phyloP scores from a whole-genome alignment of 1,140 invertebrate genomes.

The Cydia strobilella region DNA sequence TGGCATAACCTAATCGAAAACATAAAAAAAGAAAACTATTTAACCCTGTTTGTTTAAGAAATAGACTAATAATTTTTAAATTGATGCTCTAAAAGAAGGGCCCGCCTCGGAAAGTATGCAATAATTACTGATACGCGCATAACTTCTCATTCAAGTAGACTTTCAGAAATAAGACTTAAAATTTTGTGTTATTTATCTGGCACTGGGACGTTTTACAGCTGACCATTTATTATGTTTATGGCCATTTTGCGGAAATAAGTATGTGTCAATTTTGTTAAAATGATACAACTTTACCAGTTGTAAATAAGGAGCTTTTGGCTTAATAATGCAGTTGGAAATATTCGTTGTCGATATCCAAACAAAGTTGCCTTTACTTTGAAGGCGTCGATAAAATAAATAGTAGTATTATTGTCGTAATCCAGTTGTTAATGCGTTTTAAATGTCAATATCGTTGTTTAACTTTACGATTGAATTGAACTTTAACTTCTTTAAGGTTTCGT shows the following conservation, averaged over 20 bases:
- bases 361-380: not conserved
- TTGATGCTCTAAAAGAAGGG: too few relatives aligned
- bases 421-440: conserved; percentile 34
- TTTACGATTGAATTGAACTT: conserved; percentile 40
- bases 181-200: not conserved
- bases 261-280: not conserved
- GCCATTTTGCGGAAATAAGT: not conserved
- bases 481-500: conserved; percentile 7
- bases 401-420: not conserved
- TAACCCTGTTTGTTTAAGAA: too few relatives aligned
- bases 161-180: not conserved
- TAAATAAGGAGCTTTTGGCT: not conserved
- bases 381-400: not conserved
- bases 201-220: not conserved
- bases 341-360: not conserved
- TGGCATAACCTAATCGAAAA: too few relatives aligned
- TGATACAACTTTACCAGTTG: not conserved
- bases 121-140: not conserved
- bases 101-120: not conserved
- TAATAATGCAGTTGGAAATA: not conserved
- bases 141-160: not conserved
- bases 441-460: conserved; percentile 38
- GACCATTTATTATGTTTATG: conserved; percentile 1
- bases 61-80: too few relatives aligned
- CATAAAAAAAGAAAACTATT: too few relatives aligned